Base-by-base conservation (phyloP, 1,140 invertebrate species). In the Brachionus paranguensis region DNA sequence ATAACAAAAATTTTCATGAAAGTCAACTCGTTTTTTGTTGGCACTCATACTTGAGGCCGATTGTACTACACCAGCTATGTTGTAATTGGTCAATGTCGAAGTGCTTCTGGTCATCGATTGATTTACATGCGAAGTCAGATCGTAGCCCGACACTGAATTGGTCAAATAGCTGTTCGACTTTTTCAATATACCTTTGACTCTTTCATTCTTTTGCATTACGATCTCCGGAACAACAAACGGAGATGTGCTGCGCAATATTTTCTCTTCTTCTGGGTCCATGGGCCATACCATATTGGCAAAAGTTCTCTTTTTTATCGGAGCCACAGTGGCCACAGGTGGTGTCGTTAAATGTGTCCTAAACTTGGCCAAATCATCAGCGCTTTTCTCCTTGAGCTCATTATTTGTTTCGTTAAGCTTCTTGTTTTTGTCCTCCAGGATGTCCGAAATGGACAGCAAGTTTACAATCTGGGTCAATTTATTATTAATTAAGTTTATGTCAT, bases 231-330 rank as follows among this genome's bases (percentile, higher is more conserved):
- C 78, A 17, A 81, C 24, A 45, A 81, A 81, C 2, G 78, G 78
- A 11, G 78, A 81, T 7, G 53, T 41, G 12, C 78, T 81, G 37
- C 78, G 50, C 27, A 81, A 17, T 27, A 81, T 81, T 68, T 81
- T 81, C 41, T 81, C 78, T 20, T 81, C 78, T 20, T 81, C 78
- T 27, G 78, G 78, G 53, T 81, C 78, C 78, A 81, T 81, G 20
- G 78, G 78, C 78, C 78, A 81, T 1, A 64, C 3, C 78, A 81
- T 81, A 47, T 81, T 81, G 50, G 78, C 78, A 68, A 81, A 81
- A 43, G 78, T 81, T 20, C 78, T 29, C 20, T 68, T 60, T 64
- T 50, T 47, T 24, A 72, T 43, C 8, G 68, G 68, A 41, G 68
- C 68, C 7, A 72, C 68, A 7, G 68, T 43, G 7, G 68, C 68